phyloP scores from a whole-genome alignment of 2,113 vertebrate genomes.

The Chinchilla lanigera region DNA sequence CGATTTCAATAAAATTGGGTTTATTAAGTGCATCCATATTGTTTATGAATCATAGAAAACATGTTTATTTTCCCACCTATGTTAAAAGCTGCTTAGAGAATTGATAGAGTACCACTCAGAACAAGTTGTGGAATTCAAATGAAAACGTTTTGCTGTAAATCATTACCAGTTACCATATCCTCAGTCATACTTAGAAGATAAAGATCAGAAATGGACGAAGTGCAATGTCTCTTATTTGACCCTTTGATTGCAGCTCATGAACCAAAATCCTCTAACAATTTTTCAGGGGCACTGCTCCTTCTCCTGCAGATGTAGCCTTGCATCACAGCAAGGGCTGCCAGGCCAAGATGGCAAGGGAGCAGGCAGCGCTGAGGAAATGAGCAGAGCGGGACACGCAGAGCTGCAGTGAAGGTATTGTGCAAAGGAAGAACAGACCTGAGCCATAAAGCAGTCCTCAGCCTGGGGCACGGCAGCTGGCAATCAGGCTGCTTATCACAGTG shows the following conservation, averaged over 20 bases:
- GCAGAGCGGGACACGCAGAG: background rate
- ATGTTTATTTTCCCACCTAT: slow-evolving; percentile 14
- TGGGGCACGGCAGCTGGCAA: background rate
- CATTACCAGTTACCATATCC: slow-evolving; percentile 23
- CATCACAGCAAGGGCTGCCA: too few relatives aligned
- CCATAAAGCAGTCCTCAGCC: background rate
- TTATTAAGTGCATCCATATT: slow-evolving; percentile 54
- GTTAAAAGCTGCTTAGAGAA: slow-evolving; percentile 44
- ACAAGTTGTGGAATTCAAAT: slow-evolving; percentile 26
- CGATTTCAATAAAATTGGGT: background rate
- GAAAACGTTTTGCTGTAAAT: slow-evolving; percentile 25
- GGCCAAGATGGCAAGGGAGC: background rate
- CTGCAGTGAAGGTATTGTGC: background rate
- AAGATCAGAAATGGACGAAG: slow-evolving; percentile 20
- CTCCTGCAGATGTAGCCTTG: background rate
- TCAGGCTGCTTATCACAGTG: rapidly evolving
- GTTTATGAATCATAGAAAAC: slow-evolving; percentile 65
- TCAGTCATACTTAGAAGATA: background rate
- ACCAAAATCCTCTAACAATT: background rate
- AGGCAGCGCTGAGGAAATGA: background rate
- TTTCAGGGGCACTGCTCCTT: background rate
- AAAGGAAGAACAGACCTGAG: background rate
- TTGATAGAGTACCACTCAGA: slow-evolving; percentile 38
- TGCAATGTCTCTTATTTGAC: background rate
- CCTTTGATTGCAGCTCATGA: background rate